Percentiles rank a stretch among this genome's conserved stretches.
These are phyloP conservation scores for Diarsia mendica DNA, from an alignment of 2,888 invertebrate genomes.

Conservation along the genomic window DNA sequence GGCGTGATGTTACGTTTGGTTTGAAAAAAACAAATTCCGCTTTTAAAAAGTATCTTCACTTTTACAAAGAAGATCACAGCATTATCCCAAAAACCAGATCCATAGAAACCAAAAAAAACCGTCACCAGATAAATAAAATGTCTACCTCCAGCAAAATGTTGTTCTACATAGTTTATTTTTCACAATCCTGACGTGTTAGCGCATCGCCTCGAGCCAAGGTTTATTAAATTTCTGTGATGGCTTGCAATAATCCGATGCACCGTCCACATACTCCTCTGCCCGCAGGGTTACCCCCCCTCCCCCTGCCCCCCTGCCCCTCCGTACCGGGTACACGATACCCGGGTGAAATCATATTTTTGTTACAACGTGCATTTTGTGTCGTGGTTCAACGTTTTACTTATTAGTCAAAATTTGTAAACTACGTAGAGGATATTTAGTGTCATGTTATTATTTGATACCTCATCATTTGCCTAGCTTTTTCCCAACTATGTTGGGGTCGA, in stretches of 20 bases:
- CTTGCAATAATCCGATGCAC: slow-evolving; percentile 69
- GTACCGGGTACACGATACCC: neutral
- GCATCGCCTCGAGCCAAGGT: slow-evolving; percentile 63
- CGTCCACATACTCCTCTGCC: slow-evolving; percentile 19
- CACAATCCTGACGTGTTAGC: slow-evolving; percentile 48
- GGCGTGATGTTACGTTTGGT: neutral
- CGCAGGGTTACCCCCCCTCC: neutral
- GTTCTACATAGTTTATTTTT: slow-evolving; percentile 51
- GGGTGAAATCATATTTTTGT: slow-evolving; percentile 40
- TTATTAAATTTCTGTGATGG: slow-evolving; percentile 74
- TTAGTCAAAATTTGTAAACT: slow-evolving; percentile 1
- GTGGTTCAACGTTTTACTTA: slow-evolving; percentile 18
- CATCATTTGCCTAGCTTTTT: too few relatives aligned
- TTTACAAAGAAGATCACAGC: neutral
- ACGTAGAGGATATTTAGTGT: too few relatives aligned
- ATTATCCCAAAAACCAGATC: neutral
- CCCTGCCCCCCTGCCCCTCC: too few relatives aligned
- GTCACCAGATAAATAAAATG: slow-evolving; percentile 19
- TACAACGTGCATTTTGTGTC: slow-evolving; percentile 8
- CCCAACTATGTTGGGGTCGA: too few relatives aligned
- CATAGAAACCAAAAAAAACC: slow-evolving; percentile 4
- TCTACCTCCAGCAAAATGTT: slow-evolving; percentile 5
- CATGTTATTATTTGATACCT: neutral
- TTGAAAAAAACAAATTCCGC: neutral
- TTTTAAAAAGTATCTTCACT: neutral